Evolutionary conservation across 2,113 vertebrate genomes (phyloP).

Genomic region (Heptranchias perlo): DNA sequence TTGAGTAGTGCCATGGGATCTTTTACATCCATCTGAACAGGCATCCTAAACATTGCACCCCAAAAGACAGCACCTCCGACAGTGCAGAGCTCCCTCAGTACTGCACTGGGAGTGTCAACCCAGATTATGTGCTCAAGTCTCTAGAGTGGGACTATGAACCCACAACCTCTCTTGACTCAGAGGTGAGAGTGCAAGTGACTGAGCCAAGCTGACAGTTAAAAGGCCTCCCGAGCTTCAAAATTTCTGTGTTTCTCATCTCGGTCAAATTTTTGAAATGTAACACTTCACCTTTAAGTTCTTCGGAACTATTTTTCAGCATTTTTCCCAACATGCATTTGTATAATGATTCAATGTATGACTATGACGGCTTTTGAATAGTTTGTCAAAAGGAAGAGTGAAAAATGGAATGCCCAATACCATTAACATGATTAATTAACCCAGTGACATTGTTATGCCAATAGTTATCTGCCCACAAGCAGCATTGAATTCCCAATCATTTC

Average conservation of each 20-base stretch:
- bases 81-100: too few species aligned
- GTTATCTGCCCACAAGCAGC: conserved; percentile 13
- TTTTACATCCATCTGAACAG: not conserved
- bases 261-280: not conserved
- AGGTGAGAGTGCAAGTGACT: too few species aligned
- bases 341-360: not conserved
- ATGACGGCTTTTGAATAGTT: conserved; percentile 5
- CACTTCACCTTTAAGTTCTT: not conserved
- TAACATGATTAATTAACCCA: conserved; percentile 32
- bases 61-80: not conserved
- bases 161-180: too few species aligned
- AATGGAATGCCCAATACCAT: conserved; percentile 4
- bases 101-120: too few species aligned
- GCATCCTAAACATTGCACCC: not conserved
- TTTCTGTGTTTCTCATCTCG: not conserved
- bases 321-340: not conserved
- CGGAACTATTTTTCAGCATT: not conserved
- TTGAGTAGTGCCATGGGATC: not conserved
- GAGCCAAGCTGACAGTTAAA: too few species aligned
- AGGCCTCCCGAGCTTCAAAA: not conserved
- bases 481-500: conserved; percentile 30
- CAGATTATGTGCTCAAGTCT: too few species aligned
- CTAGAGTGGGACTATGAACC: too few species aligned
- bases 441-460: conserved; percentile 22
- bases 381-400: conserved; percentile 4